These are phyloP conservation scores for Lepidonotus clava DNA, from an alignment of 2,888 invertebrate species.

Conservation along the genomic window DNA sequence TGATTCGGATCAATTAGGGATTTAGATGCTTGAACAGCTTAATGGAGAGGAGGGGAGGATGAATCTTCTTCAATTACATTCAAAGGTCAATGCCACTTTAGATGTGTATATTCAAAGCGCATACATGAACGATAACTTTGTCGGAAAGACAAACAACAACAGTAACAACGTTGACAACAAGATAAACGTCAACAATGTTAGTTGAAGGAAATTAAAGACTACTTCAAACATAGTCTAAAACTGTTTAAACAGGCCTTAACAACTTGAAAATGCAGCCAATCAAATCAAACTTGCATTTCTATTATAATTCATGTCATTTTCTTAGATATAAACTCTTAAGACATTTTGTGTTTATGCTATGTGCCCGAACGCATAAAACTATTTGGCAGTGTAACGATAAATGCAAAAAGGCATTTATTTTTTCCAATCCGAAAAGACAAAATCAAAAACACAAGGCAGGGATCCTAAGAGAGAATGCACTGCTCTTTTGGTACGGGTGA, in stretches of 20 bases:
- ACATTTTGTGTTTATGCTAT: neutral
- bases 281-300: neutral
- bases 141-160: neutral
- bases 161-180: conserved; percentile 18
- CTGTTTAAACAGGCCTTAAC: neutral
- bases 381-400: neutral
- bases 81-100: no score
- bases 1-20: no score
- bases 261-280: neutral
- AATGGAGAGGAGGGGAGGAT: no score
- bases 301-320: no score
- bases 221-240: conserved; percentile 25
- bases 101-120: no score
- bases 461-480: neutral
- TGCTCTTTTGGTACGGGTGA: no score
- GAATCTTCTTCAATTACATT: no score
- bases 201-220: neutral
- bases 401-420: conserved; percentile 32
- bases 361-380: neutral
- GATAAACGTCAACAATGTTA: neutral
- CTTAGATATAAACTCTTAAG: neutral
- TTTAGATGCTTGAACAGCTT: no score
- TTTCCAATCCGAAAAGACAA: conserved; percentile 16
- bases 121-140: no score
- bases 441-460: conserved; percentile 4